Evolutionary conservation across 2,888 invertebrate genomes (phyloP), one percentile per base, ranked within the genome.

Genomic region (Drosophila sordidula): DNA sequence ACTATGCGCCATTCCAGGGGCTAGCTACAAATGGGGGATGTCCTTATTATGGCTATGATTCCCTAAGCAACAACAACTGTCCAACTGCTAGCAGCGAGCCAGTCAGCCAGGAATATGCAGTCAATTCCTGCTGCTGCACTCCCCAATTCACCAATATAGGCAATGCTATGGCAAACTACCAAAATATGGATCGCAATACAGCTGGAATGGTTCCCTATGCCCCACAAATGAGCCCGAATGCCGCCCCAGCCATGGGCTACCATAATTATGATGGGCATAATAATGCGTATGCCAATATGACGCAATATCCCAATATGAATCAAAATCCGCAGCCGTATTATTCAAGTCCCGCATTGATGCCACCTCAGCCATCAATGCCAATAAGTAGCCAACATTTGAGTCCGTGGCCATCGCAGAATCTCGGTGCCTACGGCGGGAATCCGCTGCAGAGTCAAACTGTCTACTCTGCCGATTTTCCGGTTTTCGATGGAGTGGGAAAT

Each of bases 1-100:
- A 22, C 39, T 32, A 57, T 42, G 41, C 25, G 42, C 54, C 52
- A 34, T 42, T 32, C 16, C 57, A 34, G n/a, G 57, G 32, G 25
- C 42, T 42, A n/a, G 2, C 4, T 22, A 25, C 14, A 51, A 58
- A 58, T 58, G 14, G 32, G 14, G 25, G 3, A 14, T 25, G 25
- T 42, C 14, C 3, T 6, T 4, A 14, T 1, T 14, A 6, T 34
- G 12, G 14, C 29, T 39, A 25, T 11, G 11, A 44, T 12, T 34
- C 44, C 3, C 32, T 25, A 6, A 34, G 36, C 9, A 36, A 36
- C 16, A 36, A 26, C 16, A 46, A 56, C 0, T 39, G 32, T 29
- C 51, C 16, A 6, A 18, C 6, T n/a, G 4, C 6, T 12, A 22
- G 50, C 26, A 22, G 14, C 9, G n/a, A 38, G 47, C 12, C n/a